Evolutionary conservation across 1,140 invertebrate genomes (phyloP), one percentile per base, ranked within the genome.

Genomic region (Leptinotarsa undecemlineata): DNA sequence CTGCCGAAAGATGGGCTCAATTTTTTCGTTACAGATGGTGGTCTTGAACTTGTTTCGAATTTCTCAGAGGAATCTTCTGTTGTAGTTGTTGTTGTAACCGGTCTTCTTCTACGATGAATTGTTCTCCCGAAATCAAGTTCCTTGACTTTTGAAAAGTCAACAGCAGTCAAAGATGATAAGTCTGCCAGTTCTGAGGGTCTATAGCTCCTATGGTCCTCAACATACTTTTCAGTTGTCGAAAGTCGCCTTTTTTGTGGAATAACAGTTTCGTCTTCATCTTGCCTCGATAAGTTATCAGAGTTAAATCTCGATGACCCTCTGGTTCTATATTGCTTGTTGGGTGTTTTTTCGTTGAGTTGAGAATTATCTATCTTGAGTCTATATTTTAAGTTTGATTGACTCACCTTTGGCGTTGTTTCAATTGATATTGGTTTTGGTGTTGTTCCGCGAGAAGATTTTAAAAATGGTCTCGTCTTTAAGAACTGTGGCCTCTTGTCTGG

Each of bases 271-370:
- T 14, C 17, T 51, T 76, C 68, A 6, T 75, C 77, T 23, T 75
- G 75, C 15, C 62, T 72, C 8, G 57, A 33, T 17, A 47, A 51
- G 33, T 33, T 64, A 42, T 19, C 21, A 23, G 71, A 47, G 15
- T 63, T 79, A 48, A 85, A 82, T 81, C 86, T 86, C 81, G 85
- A 82, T 80, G 81, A 77, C 81, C 85, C 85, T 84, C 84, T 85
- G 72, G 84, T 70, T 75, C 72, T 77, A 71, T 63, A 57, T 70
- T 57, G 70, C 60, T 48, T 68, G 48, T 57, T 66, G 19, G 51
- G 67, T 48, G 5, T 48, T 1, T 21, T 48, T 70, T 60, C 48
- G 86, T 86, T 72, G 80, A 26, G 77, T 84, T 85, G 72, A 80
- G 72, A 71, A 82, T 42, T 33, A 14, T 23, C 63, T 64, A 57